Percentiles rank a stretch among this genome's conserved stretches.
Evolutionary conservation across 2,113 vertebrate genomes (phyloP).

Genomic region (Lasiurus borealis): DNA sequence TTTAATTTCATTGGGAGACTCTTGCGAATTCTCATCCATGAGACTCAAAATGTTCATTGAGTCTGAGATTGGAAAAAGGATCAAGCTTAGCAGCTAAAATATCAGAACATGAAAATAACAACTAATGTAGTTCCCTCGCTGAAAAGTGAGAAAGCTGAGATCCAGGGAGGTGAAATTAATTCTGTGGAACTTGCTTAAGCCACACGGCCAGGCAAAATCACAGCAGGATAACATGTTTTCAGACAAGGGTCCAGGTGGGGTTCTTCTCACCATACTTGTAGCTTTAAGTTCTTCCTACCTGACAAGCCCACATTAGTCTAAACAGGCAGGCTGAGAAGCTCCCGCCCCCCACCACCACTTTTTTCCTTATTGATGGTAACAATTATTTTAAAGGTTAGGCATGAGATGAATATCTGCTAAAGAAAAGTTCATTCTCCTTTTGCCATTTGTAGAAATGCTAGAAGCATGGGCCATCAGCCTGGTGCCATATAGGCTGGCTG

Average conservation of each 20-base stretch:
- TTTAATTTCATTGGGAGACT: neutral
- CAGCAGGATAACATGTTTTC: neutral
- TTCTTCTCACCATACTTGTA: neutral
- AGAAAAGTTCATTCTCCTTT: neutral
- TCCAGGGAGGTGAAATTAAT: neutral
- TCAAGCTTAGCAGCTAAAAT: neutral
- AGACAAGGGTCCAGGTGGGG: neutral
- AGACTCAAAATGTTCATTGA: neutral
- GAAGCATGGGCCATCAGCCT: neutral
- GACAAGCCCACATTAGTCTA: neutral
- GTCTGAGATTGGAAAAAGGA: neutral
- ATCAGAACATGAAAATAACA: neutral
- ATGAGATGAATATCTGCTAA: neutral
- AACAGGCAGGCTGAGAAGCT: neutral
- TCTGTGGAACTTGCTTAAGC: neutral
- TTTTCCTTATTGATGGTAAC: neutral
- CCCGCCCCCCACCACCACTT: neutral
- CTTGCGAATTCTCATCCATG: neutral
- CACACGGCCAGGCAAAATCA: neutral
- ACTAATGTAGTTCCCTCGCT: neutral
- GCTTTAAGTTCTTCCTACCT: neutral
- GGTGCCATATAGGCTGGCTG: neutral
- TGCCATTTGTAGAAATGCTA: neutral
- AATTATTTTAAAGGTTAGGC: neutral
- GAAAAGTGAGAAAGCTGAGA: slow-evolving; percentile 2